Base-by-base conservation (phyloP, 2,888 invertebrate species). In the Tetropium fuscum region DNA sequence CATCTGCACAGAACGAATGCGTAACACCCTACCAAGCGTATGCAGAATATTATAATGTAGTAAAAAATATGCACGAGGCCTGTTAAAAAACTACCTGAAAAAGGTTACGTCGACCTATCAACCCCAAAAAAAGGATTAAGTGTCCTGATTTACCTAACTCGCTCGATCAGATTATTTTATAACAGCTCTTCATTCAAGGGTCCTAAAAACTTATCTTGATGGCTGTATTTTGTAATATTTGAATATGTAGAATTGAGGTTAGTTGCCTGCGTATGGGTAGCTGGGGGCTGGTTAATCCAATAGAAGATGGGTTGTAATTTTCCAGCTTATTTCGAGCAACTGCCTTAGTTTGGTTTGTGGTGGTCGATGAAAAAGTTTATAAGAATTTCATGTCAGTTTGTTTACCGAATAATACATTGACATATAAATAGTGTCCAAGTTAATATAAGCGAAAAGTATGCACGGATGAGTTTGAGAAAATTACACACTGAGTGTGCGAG, bases 81-180 rank as follows among this genome's bases (percentile, higher is more conserved):
- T 41, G 36, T 58, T 62, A 61, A 64, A 62, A 62, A 58, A 56
- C 65, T 65, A 65, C 65, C 65, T 65, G 65, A 48, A 60, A 65
- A 63, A 62, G 62, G 62, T 64, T 54, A 53, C 48, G 44, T 36
- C 56, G 53, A 49, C 58, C 64, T 48, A 45, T 41, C 58, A 44
- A 43, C 53, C 60, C 53, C 53, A 49, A 58, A 63, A 69, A 68
- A 70, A 68, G 70, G 70, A 70, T 70, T 70, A 70, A 65, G 68
- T 66, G 58, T 69, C 68, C 66, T 60, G 61, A 71, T 72, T 70
- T 71, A 63, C 63, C 64, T 61, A 67, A 59, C 71, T 63, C 64
- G 66, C 64, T 62, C 64, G 71, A 73, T 72, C 73, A 72, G 74
- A 73, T 72, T 64, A 73, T 60, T 62, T 57, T 66, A 58, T 54